Evolutionary conservation across 2,113 vertebrate species (phyloP), one percentile per base, ranked within the genome.

Genomic region (Taurulus bubalis): DNA sequence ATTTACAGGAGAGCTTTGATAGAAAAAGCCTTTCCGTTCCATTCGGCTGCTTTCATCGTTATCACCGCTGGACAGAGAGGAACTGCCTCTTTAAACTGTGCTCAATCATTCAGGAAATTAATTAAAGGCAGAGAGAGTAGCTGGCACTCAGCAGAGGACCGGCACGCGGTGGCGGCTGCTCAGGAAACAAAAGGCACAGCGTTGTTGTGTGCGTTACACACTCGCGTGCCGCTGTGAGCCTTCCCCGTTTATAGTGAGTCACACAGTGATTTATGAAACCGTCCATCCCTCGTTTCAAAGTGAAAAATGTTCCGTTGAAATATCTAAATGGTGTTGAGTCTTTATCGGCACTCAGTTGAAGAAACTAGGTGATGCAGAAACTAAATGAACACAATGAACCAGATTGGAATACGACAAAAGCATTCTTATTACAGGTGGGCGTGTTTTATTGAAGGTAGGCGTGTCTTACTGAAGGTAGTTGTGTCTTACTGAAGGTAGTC

Each of bases 91-190:
- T n/a, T 64, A 80, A 85, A 83, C 68, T 63, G 59, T 34, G 45
- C 40, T 72, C 82, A 73, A 66, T 84, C 85, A 84, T 86, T 81
- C 84, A 81, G 77, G 70, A 86, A 87, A 85, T 85, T 56, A 88
- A 88, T 87, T 80, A 85, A 36, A 85, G 69, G 36, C 26, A 63
- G 69, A 84, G 70, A 70, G 40, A 24, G 38, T 32, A 75, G 65
- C 78, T 83, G 82, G 73, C 84, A 79, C 70, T 63, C 71, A 38
- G n/a, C 53, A 40, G 66, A 78, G n/a, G 64, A 83, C 67, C 65
- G 47, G 65, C 60, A 47, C 20, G 12, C 72, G 55, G 53, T 22
- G 8, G 14, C 70, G 28, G 64, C 67, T 80, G 55, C 68, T 77
- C 45, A 79, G 58, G 65, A 67, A 69, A 75, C 73, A 67, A 79